Evolutionary conservation across 2,113 vertebrate species (phyloP), one percentile per base, ranked within the genome.

Genomic region (Rattus rattus): DNA sequence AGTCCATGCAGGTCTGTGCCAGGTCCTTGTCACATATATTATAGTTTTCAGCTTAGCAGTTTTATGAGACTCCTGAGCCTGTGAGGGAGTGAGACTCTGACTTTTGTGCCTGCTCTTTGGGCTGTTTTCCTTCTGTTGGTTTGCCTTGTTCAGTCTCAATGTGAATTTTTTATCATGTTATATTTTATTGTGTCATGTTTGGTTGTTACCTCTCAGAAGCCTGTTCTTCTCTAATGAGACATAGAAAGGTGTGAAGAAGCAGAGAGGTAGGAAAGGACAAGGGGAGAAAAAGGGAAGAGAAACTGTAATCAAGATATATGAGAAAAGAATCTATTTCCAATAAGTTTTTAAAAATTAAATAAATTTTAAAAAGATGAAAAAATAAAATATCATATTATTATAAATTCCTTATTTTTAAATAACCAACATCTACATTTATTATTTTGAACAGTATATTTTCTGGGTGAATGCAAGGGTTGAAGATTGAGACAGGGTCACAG

Each of bases 1-100:
- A 54, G 52, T 19, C 19, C 11, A 22, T 5, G 1, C 0, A 12
- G 33, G 36, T 24, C 54, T 24, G 20, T 2, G 12, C 36, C 1
- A 14, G 52, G 54, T 59, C 33, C 20, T 24, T 33, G 22, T 20
- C 54, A 54, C n/a, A 59, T 59, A 7, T 36, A 24, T 59, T 59
- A 81, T 13, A 81, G 36, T 22, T 81, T n/a, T 59, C 33, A 81
- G 33, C 54, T n/a, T n/a, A n/a, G 22, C 70, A 56, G n/a, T 81
- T 80, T 56, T n/a, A 59, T n/a, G 20, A 33, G 11, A 59, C 79
- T 59, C 79, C 36, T n/a, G 20, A 3, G 20, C 22, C 7, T 59
- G 52, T 81, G 2, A 81, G 24, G 10, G 54, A n/a, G 79, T 59
- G 54, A 10, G 10, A 22, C 33, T 56, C 54, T 81, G 22, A 83